Conservation (phyloP, 1,140 invertebrate genomes). For the Leptoteleia sp. region DNA sequence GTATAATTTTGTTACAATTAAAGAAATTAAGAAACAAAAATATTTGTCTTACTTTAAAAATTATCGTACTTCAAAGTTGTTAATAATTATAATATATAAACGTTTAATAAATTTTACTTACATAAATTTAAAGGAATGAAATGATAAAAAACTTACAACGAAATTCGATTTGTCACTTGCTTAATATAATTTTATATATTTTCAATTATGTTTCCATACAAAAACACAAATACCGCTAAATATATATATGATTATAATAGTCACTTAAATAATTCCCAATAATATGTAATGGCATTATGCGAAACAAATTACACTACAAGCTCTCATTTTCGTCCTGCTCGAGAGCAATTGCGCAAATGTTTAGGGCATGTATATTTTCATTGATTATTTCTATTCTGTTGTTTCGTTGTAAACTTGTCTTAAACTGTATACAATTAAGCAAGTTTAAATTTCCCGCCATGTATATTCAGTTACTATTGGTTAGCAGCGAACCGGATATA, state of each 20-base stretch:
- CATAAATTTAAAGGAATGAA: neutral
- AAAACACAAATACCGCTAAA: constrained; percentile 37
- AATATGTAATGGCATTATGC: too few relatives aligned
- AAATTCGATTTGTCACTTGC: constrained; percentile 27
- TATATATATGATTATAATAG: constrained; percentile 6
- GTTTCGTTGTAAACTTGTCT: too few relatives aligned
- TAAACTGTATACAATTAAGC: too few relatives aligned
- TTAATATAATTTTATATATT: constrained; percentile 37
- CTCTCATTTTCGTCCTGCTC: too few relatives aligned
- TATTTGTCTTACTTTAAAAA: neutral
- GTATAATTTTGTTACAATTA: too few relatives aligned
- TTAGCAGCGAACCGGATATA: too few relatives aligned
- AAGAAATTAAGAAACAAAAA: neutral
- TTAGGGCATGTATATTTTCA: too few relatives aligned
- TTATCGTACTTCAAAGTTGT: neutral
- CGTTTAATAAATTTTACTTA: neutral
- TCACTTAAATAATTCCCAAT: constrained; percentile 21
- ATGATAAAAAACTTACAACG: neutral
- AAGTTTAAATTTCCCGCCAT: too few relatives aligned
- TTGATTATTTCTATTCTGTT: too few relatives aligned
- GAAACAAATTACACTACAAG: too few relatives aligned
- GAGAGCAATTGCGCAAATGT: too few relatives aligned
- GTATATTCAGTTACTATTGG: too few relatives aligned
- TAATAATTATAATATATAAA: neutral
- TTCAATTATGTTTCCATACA: constrained; percentile 24